Conservation (phyloP, 1,140 invertebrate species). For the Drosophila kurseongensis region DNA sequence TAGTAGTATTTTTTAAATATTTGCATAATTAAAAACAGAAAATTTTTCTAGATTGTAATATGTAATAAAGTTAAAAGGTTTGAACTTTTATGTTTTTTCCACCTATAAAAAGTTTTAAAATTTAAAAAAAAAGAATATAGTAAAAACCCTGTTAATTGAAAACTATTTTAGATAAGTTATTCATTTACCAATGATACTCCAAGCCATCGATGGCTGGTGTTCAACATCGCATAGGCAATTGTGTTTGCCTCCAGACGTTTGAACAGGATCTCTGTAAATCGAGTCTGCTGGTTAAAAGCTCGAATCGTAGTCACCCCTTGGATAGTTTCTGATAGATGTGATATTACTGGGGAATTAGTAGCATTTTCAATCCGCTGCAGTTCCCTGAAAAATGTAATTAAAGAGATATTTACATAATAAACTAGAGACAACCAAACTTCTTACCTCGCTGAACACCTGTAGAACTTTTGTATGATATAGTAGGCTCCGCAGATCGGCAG, state of each 20-base stretch:
- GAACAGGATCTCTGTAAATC: conserved; percentile 88
- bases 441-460: conserved; percentile 89
- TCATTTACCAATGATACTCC: conserved; percentile 90
- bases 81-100: too few species aligned
- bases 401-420: neutral
- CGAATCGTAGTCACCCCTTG: conserved; percentile 89
- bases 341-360: conserved; percentile 90
- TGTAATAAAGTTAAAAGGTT: too few species aligned
- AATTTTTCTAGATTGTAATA: too few species aligned
- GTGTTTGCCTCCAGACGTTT: conserved; percentile 90
- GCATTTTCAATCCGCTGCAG: conserved; percentile 89
- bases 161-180: neutral
- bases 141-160: too few species aligned
- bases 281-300: conserved; percentile 88
- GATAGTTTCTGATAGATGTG: conserved; percentile 90
- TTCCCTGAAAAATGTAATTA: conserved; percentile 85
- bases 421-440: conserved; percentile 4
- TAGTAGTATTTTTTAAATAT: too few species aligned
- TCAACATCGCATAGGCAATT: conserved; percentile 91
- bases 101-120: too few species aligned
- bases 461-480: conserved; percentile 89
- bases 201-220: conserved; percentile 93
- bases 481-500: conserved; percentile 89
- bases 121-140: too few species aligned
- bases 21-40: too few species aligned